Conservation (phyloP, 2,888 invertebrate species). For the Trichogramma evanescens region DNA sequence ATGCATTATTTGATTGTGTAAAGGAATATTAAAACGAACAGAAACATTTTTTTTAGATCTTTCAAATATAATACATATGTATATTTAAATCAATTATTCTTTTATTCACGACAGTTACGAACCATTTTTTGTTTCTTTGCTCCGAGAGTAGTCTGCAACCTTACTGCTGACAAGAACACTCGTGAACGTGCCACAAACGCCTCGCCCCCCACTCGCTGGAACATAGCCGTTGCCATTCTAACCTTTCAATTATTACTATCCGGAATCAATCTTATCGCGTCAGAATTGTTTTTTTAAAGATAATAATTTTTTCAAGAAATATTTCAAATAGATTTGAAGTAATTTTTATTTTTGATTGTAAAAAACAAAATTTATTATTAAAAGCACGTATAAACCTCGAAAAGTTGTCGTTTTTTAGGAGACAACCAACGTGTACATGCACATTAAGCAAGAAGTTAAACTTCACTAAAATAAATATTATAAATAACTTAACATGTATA, state of each 20-base stretch:
- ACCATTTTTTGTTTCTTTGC: constrained; percentile 32
- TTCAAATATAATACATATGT: background rate
- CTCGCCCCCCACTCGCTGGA: constrained; percentile 17
- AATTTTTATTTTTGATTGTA: background rate
- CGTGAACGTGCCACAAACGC: constrained; percentile 22
- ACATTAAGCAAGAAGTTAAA: no score
- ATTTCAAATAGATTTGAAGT: no score
- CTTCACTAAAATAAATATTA: no score
- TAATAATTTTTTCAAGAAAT: background rate
- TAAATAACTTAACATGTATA: no score
- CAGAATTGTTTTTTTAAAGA: background rate
- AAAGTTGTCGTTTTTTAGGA: no score
- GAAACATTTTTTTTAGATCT: background rate
- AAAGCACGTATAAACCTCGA: no score
- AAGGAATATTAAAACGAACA: background rate
- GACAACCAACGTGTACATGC: no score
- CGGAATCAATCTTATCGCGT: background rate
- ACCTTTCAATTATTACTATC: constrained; percentile 19
- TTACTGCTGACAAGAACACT: constrained; percentile 25
- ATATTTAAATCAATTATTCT: no score
- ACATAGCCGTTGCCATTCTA: constrained; percentile 25
- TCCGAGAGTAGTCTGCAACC: constrained; percentile 28
- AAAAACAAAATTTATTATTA: no score
- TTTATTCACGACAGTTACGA: constrained; percentile 8
- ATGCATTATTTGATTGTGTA: background rate